Percentiles rank a stretch among this genome's conserved stretches.
Evolutionary conservation across 2,113 vertebrate species (phyloP).

Genomic region (Semnornis frantzii): DNA sequence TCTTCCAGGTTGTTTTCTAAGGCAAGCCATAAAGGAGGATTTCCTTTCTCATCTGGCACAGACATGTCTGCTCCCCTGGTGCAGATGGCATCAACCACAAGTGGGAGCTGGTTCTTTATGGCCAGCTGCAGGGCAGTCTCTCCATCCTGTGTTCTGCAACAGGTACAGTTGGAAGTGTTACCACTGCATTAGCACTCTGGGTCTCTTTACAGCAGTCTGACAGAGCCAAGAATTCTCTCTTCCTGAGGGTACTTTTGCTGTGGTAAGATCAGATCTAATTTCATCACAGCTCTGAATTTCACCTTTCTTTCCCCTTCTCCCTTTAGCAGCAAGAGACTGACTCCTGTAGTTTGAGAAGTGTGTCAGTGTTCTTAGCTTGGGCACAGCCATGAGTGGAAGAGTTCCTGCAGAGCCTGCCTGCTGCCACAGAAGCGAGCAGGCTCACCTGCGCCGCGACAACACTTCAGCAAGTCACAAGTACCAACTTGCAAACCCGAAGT

Average conservation of each 20-base stretch:
- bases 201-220: neutral
- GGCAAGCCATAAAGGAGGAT: conserved; percentile 94
- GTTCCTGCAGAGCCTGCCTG: neutral
- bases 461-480: neutral
- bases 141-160: conserved; percentile 88
- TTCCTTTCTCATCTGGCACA: conserved; percentile 91
- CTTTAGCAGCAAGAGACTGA: neutral
- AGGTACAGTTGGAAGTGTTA: neutral
- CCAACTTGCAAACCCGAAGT: neutral
- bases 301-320: neutral
- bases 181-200: neutral
- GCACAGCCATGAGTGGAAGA: neutral
- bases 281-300: neutral
- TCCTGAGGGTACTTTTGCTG: neutral
- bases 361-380: neutral
- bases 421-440: neutral
- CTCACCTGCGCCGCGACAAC: neutral
- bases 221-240: neutral
- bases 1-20: conserved; percentile 90
- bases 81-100: conserved; percentile 97
- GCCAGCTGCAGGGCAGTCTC: conserved; percentile 94
- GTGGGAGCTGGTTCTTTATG: conserved; percentile 94
- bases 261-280: neutral
- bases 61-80: conserved; percentile 97
- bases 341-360: neutral